phyloP scores from a whole-genome alignment of 1,140 invertebrate genomes.

The Brachionus asplanchnoidis region DNA sequence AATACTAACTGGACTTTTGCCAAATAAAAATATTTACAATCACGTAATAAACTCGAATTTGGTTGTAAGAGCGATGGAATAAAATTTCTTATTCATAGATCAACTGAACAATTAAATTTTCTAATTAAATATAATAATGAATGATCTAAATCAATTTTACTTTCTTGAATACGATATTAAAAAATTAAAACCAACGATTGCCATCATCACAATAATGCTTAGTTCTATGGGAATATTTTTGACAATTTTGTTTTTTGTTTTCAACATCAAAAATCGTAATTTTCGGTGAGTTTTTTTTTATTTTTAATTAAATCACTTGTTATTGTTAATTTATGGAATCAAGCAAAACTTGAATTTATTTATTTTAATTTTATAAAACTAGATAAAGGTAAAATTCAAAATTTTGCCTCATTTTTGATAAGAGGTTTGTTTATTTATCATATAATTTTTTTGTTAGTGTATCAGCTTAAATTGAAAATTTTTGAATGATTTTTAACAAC shows the following conservation, averaged over 20 bases:
- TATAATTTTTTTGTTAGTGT: no score
- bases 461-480: no score
- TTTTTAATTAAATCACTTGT: constrained; percentile 42
- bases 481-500: no score
- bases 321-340: constrained; percentile 43
- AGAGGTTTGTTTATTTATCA: no score
- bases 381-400: no score
- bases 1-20: neutral
- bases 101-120: neutral
- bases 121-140: neutral
- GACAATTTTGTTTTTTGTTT: constrained; percentile 34
- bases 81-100: neutral
- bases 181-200: neutral
- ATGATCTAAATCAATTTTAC: neutral
- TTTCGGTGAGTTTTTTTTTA: neutral
- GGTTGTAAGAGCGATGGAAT: neutral
- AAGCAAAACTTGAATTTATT: neutral
- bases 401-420: no score
- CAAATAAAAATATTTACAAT: neutral
- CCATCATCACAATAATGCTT: neutral
- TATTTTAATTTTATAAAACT: no score
- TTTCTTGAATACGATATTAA: constrained; percentile 5
- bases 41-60: neutral
- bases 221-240: constrained; percentile 1
- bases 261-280: constrained; percentile 29